Evolutionary conservation across 1,140 invertebrate genomes (phyloP).

Genomic region (Lucilia cuprina): DNA sequence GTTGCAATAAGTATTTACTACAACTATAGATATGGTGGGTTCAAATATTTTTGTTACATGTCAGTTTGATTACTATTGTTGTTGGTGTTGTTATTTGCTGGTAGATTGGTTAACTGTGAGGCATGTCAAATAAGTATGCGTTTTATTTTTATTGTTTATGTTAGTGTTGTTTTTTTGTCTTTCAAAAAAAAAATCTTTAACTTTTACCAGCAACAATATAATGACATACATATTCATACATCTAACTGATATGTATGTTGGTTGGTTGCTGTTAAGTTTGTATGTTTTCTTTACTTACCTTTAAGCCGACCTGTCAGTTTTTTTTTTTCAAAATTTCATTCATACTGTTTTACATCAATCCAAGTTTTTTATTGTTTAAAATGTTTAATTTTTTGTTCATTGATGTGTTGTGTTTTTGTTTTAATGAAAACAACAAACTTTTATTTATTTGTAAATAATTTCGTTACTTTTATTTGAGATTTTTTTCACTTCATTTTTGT

Average conservation of each 20-base stretch:
- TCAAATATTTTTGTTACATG: not conserved
- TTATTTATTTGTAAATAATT: constrained; percentile 3
- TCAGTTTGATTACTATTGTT: not conserved
- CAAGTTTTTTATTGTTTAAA: not conserved
- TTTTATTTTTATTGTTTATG: not conserved
- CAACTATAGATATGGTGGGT: not conserved
- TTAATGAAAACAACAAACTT: not conserved
- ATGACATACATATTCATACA: not conserved
- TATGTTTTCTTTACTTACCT: not conserved
- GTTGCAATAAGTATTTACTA: not conserved
- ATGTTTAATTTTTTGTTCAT: not conserved
- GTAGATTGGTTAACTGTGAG: not conserved
- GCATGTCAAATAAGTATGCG: constrained; percentile 13
- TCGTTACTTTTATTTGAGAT: not conserved
- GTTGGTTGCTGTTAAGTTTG: not conserved
- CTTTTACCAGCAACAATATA: not conserved
- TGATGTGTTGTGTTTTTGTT: not conserved
- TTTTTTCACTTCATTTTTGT: not conserved
- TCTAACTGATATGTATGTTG: not conserved
- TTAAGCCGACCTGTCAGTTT: no score
- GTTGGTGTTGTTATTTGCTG: not conserved
- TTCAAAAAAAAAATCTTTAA: not conserved
- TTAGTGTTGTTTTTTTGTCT: not conserved
- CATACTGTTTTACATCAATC: not conserved
- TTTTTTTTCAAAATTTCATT: not conserved